phyloP scores from a whole-genome alignment of 2,888 invertebrate species.

The Leptopilina drosophilae region DNA sequence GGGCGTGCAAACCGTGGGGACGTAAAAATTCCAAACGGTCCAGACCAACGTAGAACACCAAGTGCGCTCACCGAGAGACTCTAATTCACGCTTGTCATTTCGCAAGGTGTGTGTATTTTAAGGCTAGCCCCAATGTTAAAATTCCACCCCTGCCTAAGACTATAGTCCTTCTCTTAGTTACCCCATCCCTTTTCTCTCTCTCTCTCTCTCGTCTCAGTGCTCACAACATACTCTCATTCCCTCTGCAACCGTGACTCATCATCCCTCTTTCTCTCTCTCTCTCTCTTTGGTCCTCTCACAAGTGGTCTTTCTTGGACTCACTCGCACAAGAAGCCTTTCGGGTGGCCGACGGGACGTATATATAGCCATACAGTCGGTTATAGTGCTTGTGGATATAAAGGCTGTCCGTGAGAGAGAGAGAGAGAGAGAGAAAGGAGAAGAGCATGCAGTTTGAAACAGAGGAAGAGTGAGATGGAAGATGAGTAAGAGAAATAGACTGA shows the following conservation, averaged over 20 bases:
- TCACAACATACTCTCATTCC: constrained; percentile 40
- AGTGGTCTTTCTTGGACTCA: constrained; percentile 46
- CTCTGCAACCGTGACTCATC: constrained; percentile 41
- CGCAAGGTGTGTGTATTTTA: constrained; percentile 73
- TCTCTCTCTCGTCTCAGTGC: constrained; percentile 42
- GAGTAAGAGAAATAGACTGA: constrained; percentile 49
- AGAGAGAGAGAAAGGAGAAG: constrained; percentile 57
- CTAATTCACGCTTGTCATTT: constrained; percentile 75
- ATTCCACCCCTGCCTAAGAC: constrained; percentile 69
- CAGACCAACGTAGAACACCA: constrained; percentile 50
- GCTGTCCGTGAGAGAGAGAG: constrained; percentile 64
- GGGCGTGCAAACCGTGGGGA: constrained; percentile 58
- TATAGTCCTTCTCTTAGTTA: constrained; percentile 47
- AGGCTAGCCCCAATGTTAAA: constrained; percentile 71
- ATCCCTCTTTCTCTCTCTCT: constrained; percentile 51
- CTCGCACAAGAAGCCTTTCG: constrained; percentile 64
- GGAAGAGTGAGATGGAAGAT: constrained; percentile 47
- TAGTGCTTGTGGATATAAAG: constrained; percentile 74
- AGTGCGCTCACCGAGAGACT: constrained; percentile 56
- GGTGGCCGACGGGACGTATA: constrained; percentile 64
- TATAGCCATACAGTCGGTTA: constrained; percentile 48
- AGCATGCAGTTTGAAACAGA: constrained; percentile 52
- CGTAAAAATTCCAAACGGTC: constrained; percentile 73
- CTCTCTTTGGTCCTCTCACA: constrained; percentile 51
- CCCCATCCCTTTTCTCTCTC: too few species aligned